A percentile compares a stretch with the other conserved stretches of the same genome.
These are phyloP conservation scores for Varanus komodoensis DNA, from an alignment of 2,113 vertebrate genomes.

Conservation along the genomic window DNA sequence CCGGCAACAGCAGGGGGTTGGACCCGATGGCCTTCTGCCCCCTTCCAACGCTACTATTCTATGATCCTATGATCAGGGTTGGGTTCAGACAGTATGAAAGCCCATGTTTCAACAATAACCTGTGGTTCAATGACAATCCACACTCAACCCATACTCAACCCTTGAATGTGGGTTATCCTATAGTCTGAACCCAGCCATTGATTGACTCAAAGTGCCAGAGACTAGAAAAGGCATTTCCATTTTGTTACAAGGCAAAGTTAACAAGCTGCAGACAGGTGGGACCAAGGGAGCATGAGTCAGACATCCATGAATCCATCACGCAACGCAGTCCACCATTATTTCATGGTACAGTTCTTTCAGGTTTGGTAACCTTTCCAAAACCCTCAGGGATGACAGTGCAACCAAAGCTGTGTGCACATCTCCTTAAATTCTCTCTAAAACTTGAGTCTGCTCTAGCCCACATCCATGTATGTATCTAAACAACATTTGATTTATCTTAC, in stretches of 20 bases:
- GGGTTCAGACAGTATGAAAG: too few relatives aligned
- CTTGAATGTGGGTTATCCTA: too few relatives aligned
- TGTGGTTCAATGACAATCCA: too few relatives aligned
- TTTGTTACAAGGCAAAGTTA: background rate
- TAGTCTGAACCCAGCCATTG: background rate
- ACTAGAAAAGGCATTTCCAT: background rate
- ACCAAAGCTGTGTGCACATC: background rate
- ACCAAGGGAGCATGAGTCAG: background rate
- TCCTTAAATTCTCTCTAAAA: background rate
- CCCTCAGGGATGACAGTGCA: background rate
- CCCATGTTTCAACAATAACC: too few relatives aligned
- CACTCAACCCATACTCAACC: too few relatives aligned
- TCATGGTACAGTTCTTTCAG: background rate
- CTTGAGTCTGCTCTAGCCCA: background rate
- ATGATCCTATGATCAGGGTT: too few relatives aligned
- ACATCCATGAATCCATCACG: background rate
- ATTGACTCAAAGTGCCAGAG: background rate
- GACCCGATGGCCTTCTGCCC: too few relatives aligned
- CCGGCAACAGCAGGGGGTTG: too few relatives aligned
- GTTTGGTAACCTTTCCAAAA: background rate
- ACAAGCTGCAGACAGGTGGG: background rate
- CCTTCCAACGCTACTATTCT: too few relatives aligned
- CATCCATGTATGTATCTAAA: conserved; percentile 81
- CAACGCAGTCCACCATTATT: background rate
- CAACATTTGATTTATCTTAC: conserved; percentile 88